A percentile compares a stretch with the other conserved stretches of the same genome.
Conservation (phyloP, 2,888 invertebrate genomes). For the Cecidostiba fungosa region DNA sequence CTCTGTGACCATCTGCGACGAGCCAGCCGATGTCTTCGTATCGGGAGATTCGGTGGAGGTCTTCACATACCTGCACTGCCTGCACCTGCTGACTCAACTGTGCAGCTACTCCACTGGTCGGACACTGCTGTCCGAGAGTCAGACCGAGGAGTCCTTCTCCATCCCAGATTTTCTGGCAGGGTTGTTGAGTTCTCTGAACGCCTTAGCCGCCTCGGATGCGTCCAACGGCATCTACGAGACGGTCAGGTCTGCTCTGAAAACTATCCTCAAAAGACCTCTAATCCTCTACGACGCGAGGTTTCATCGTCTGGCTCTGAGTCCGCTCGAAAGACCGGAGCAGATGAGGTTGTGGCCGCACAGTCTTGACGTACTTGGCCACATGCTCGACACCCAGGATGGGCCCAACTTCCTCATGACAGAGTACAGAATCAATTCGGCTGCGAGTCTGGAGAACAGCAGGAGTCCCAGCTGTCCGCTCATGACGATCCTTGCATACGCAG, state of each 20-base stretch:
- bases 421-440: constrained; percentile 67
- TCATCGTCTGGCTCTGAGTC: constrained; percentile 72
- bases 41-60: constrained; percentile 75
- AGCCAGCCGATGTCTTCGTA: constrained; percentile 73
- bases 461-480: constrained; percentile 69
- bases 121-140: constrained; percentile 70
- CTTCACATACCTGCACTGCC: constrained; percentile 75
- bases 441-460: constrained; percentile 63
- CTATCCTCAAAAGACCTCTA: constrained; percentile 70
- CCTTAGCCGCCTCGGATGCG: constrained; percentile 70
- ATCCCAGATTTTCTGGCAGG: constrained; percentile 71
- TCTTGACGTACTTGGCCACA: constrained; percentile 72
- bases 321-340: constrained; percentile 68
- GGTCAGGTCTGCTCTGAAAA: constrained; percentile 70
- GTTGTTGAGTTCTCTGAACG: constrained; percentile 71
- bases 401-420: constrained; percentile 71
- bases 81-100: constrained; percentile 75
- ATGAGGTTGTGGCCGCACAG: constrained; percentile 74
- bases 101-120: constrained; percentile 72
- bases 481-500: constrained; percentile 69
- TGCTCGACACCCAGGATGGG: constrained; percentile 74
- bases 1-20: constrained; percentile 72
- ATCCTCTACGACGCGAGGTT: constrained; percentile 72
- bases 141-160: constrained; percentile 68
- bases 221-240: constrained; percentile 73